Base-by-base conservation (phyloP, 1,140 invertebrate species). In the Heliconius himera region DNA sequence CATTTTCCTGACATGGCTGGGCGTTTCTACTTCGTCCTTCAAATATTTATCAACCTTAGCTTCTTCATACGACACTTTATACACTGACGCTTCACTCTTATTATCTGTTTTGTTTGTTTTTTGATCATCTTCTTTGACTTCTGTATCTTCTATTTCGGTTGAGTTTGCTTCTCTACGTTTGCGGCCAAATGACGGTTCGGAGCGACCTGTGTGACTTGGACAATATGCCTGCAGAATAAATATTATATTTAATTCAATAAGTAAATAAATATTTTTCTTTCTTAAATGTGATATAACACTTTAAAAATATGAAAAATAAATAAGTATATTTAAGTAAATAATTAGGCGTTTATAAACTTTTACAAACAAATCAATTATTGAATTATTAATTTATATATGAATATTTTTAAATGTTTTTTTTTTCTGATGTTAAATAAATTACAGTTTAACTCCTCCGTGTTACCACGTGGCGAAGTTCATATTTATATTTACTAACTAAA, bases 1-100 rank as follows among this genome's bases (percentile, higher is more conserved):
- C 97, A 98, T 98, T 95, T 98, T 97, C 81, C 97, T 94, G 18
- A 98, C 97, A 89, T 97, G 97, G 89, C 98, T 97, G 0, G 96
- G 96, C 16, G 94, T 95, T 87, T 96, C 96, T 3, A 85, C 94
- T 85, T 91, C 91, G 75, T 89, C 93, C 95, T 91, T 96, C 91
- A 88, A 92, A 91, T 87, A 95, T 87, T 94, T 94, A 80, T 93
- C 93, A 9, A 93, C 91, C 1, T 71, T 88, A 1, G 93, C 93
- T 75, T 92, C 88, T 83, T 95, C 92, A 78, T 89, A 93, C 8
- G 90, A 92, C 22, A 94, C 88, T 81, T 93, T 94, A 76, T 88
- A 93, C 2, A 92, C 82, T 1, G 85, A 85, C 16, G 81, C 87
- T n/a, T 84, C 87, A 56, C 87, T 85, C 71, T 86, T 87, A 18